phyloP scores from a whole-genome alignment of 2,797 vertebrate genomes.

The Poeciliopsis gracilis region DNA sequence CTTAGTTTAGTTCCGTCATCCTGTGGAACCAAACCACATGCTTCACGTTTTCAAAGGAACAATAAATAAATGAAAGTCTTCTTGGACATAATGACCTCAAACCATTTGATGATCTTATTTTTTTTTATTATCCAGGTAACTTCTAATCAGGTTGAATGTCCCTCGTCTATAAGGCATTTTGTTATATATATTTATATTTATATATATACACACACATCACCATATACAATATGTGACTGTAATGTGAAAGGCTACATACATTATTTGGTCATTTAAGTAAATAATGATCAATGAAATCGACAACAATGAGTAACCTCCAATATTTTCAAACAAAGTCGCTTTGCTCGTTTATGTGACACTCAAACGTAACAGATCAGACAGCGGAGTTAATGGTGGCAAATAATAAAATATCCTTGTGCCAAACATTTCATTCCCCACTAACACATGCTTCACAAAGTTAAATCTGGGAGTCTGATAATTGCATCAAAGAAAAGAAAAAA shows the following conservation, averaged over 20 bases:
- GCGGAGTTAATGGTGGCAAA: constrained; percentile 41
- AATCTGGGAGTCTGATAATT: constrained; percentile 55
- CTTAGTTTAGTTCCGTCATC: not conserved
- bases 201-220: constrained; percentile 57
- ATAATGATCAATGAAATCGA: constrained; percentile 74
- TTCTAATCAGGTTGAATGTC: constrained; percentile 81
- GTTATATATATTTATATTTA: constrained; percentile 63
- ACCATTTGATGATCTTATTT: constrained; percentile 51
- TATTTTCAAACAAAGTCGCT: constrained; percentile 63
- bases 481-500: constrained; percentile 48
- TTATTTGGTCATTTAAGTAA: constrained; percentile 84
- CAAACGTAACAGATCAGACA: constrained; percentile 59
- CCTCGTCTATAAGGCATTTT: constrained; percentile 84
- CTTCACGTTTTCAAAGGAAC: not conserved
- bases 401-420: constrained; percentile 37
- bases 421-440: constrained; percentile 49
- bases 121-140: constrained; percentile 75
- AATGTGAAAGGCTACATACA: constrained; percentile 83
- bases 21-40: not conserved
- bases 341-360: constrained; percentile 54
- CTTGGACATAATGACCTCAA: constrained; percentile 31
- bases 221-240: constrained; percentile 78
- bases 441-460: constrained; percentile 67
- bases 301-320: constrained; percentile 66
- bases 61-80: not conserved